Base-by-base conservation (phyloP, 1,140 invertebrate genomes). In the Aphis craccivora region DNA sequence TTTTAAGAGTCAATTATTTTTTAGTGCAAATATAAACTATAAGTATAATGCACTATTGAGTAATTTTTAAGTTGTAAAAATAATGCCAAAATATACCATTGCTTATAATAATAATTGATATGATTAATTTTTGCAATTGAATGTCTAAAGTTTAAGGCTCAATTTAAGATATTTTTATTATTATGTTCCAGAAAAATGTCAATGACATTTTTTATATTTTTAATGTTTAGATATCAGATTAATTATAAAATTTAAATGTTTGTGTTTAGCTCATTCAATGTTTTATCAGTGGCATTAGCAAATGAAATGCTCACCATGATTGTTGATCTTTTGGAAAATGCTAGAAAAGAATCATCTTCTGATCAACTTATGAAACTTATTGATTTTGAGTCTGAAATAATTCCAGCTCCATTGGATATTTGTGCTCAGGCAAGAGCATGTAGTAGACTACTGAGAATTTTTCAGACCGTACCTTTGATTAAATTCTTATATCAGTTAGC, bases 401-500 rank as follows among this genome's bases (percentile, higher is more conserved):
- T 96, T 94, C 95, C 96, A 55, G 96, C 96, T 5, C 95, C 96
- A 8, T 95, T 97, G 45, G 95, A 96, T 94, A 96, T 97, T 93
- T 95, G 96, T 55, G 96, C 96, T 37, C 95, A 96, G 14, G 96
- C 96, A 93, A 96, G 96, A 67, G 97, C 97, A 22, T 96, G 97
- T 93, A 96, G 97, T 94, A 95, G 97, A 94, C 96, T 97, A 0
- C 96, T 96, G 3, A 96, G 96, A 30, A 96, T 98, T 83, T 96
- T 97, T 76, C 95, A 96, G 93, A 96, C 97, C 51, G 95, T 96
- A 23, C 96, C 96, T 9, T 94, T 98, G 7, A 97, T 97, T 95
- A 97, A 98, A 95, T 95, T 99, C 3, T 95, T 99, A 14, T 98
- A 98, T 94, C 98, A 98, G 94, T 95, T 99, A 76, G 97, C 98